Percentiles rank a stretch among this genome's conserved stretches.
Conservation (phyloP, 2,888 invertebrate species). For the Hyposoter dolosus region DNA sequence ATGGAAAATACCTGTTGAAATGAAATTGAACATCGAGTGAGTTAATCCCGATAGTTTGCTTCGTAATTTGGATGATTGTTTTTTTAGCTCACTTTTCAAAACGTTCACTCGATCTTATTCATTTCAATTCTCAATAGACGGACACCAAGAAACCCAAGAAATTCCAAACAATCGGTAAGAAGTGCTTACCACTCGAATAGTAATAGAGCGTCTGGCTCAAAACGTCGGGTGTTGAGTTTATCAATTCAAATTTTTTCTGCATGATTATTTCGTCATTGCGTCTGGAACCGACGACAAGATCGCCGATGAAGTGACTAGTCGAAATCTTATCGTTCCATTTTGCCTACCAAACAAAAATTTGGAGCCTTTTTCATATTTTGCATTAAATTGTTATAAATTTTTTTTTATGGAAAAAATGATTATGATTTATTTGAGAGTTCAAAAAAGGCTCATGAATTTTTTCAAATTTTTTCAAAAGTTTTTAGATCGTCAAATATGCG, state of each 20-base stretch:
- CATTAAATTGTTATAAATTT: too few species aligned
- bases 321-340: constrained; percentile 12
- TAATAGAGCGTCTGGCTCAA: not conserved
- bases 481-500: too few species aligned
- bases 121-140: not conserved
- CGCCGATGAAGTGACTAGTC: constrained; percentile 77
- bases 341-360: not conserved
- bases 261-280: constrained; percentile 77
- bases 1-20: constrained; percentile 76
- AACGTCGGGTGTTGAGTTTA: not conserved
- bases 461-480: too few species aligned
- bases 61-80: not conserved
- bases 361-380: too few species aligned
- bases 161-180: not conserved
- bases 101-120: not conserved
- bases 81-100: not conserved
- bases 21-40: not conserved
- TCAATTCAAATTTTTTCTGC: constrained; percentile 73
- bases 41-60: not conserved
- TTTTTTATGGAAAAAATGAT: too few species aligned
- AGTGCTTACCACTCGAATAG: not conserved
- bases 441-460: too few species aligned
- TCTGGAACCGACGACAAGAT: constrained; percentile 75
- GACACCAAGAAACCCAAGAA: too few species aligned
- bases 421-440: too few species aligned